Evolutionary conservation across 2,888 invertebrate genomes (phyloP).

Genomic region (Oxyscelio sp.): DNA sequence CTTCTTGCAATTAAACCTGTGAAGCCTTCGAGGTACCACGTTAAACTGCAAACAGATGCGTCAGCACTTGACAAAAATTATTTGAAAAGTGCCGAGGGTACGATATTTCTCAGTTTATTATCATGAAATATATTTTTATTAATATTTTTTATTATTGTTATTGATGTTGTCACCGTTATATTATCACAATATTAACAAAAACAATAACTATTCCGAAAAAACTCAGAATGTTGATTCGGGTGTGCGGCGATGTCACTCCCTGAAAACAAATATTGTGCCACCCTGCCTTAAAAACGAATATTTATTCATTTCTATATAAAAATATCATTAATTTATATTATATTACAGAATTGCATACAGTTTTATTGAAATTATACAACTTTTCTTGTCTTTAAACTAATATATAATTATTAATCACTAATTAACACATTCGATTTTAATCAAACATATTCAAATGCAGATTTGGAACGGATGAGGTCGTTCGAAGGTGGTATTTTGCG

Average conservation of each 20-base stretch:
- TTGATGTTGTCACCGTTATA: no score
- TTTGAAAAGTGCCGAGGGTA: constrained; percentile 48
- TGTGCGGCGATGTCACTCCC: no score
- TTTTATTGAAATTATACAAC: neutral
- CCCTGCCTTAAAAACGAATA: neutral
- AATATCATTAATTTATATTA: constrained; percentile 15
- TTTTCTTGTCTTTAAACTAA: no score
- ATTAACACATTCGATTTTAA: constrained; percentile 4
- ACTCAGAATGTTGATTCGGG: no score
- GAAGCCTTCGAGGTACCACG: constrained; percentile 57
- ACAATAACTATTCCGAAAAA: neutral
- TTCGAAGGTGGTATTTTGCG: constrained; percentile 67
- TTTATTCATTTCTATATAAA: constrained; percentile 4
- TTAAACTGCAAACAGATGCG: constrained; percentile 63
- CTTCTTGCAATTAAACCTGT: constrained; percentile 42
- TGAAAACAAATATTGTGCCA: no score
- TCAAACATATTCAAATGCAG: constrained; percentile 13
- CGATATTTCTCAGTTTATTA: no score
- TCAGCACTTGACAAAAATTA: constrained; percentile 56
- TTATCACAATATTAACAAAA: neutral
- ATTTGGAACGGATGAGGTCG: constrained; percentile 73
- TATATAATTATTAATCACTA: no score
- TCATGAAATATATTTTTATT: no score
- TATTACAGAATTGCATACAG: neutral
- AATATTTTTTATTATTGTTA: no score